Evolutionary conservation across 2,888 invertebrate genomes (phyloP).

Genomic region (Neuroscelio doddi): DNA sequence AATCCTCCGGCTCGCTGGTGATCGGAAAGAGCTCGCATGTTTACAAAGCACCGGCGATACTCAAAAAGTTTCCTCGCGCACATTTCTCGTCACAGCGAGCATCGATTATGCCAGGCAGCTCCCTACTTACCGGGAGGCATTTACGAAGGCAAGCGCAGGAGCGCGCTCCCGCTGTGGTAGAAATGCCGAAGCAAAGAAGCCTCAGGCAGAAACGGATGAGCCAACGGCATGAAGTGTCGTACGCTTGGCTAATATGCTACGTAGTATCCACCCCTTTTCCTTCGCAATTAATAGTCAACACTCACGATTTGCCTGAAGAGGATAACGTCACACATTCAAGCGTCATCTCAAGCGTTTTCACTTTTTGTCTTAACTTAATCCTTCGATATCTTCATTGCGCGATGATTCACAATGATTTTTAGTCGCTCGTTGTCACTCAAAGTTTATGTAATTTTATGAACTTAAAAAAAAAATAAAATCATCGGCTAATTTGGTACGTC

Average conservation of each 20-base stretch:
- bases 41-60: constrained; percentile 30
- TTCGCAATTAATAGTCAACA: constrained; percentile 14
- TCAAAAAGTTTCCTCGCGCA: constrained; percentile 34
- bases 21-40: constrained; percentile 30
- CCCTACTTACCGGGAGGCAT: constrained; percentile 38
- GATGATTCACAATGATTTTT: no score
- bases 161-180: constrained; percentile 17
- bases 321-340: no score
- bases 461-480: constrained; percentile 29
- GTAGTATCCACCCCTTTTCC: constrained; percentile 5
- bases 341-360: no score
- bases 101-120: constrained; percentile 40
- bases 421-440: no score
- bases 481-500: constrained; percentile 43
- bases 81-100: constrained; percentile 37
- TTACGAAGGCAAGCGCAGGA: constrained; percentile 34
- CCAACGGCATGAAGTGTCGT: constrained; percentile 14
- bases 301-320: constrained; percentile 15
- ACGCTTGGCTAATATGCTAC: constrained; percentile 14
- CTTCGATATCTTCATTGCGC: no score
- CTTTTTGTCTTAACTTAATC: constrained; percentile 7
- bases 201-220: constrained; percentile 23
- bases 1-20: constrained; percentile 17
- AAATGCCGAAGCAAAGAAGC: constrained; percentile 22
- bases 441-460: constrained; percentile 4